Conservation (phyloP, 2,797 vertebrate species). For the Danio kyathit region DNA sequence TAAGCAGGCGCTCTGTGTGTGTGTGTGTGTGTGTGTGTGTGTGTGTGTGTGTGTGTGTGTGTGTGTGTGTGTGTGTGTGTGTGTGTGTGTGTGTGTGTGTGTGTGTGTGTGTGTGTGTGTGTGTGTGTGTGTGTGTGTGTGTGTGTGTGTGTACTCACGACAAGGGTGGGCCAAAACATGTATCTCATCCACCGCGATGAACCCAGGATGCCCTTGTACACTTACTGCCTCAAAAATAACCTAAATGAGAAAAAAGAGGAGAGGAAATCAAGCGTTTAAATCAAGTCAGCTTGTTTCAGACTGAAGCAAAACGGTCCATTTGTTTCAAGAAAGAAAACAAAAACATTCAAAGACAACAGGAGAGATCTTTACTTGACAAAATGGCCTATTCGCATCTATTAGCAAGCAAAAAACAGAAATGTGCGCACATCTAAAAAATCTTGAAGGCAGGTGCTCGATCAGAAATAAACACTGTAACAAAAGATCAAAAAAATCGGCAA, state of each 20-base stretch:
- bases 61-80: slow-evolving; percentile 15
- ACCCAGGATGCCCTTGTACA: slow-evolving; percentile 92
- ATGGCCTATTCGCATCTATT: neutral
- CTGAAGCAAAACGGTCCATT: neutral
- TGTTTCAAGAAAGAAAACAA: slow-evolving; percentile 14
- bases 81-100: slow-evolving; percentile 11
- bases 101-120: neutral
- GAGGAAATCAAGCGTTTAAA: slow-evolving; percentile 9
- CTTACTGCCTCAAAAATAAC: slow-evolving; percentile 97
- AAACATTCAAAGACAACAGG: slow-evolving; percentile 2
- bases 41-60: slow-evolving; percentile 23
- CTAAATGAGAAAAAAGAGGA: slow-evolving; percentile 73
- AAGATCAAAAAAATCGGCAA: too few species aligned
- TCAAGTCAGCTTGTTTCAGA: slow-evolving; percentile 11
- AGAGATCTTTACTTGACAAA: neutral
- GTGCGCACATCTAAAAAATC: too few species aligned
- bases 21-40: neutral
- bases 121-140: slow-evolving; percentile 23
- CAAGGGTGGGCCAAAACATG: slow-evolving; percentile 95
- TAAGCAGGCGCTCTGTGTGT: slow-evolving; percentile 4
- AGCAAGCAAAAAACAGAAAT: too few species aligned
- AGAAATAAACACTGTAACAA: too few species aligned
- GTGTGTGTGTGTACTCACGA: slow-evolving; percentile 81
- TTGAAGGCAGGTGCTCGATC: too few species aligned
- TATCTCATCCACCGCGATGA: slow-evolving; percentile 96